These are phyloP conservation scores for Vireo griseus DNA, from an alignment of 2,797 vertebrate genomes.

Conservation along the genomic window DNA sequence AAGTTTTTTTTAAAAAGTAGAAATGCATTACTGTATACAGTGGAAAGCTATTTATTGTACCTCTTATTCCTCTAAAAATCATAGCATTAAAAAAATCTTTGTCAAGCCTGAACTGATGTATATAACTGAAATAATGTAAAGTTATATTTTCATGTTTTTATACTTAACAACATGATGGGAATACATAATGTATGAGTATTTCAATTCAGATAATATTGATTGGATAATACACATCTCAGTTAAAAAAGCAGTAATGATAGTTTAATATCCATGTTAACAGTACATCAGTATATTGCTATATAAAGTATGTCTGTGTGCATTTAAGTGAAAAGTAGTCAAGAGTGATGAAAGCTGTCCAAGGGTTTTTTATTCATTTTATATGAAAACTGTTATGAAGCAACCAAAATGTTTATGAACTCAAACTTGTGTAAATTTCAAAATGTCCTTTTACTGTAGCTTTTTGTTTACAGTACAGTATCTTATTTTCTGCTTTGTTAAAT, in stretches of 20 bases:
- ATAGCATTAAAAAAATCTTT: slow-evolving; percentile 66
- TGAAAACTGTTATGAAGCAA: slow-evolving; percentile 77
- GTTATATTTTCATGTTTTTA: slow-evolving; percentile 86
- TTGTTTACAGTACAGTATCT: slow-evolving; percentile 76
- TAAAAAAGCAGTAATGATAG: slow-evolving; percentile 73
- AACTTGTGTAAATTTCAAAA: slow-evolving; percentile 80
- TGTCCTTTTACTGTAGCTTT: slow-evolving; percentile 79
- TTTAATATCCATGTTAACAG: slow-evolving; percentile 78
- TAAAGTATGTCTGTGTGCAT: slow-evolving; percentile 78
- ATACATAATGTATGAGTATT: slow-evolving; percentile 76
- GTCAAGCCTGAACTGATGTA: slow-evolving; percentile 80
- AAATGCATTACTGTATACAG: slow-evolving; percentile 57
- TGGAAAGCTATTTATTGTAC: slow-evolving; percentile 73
- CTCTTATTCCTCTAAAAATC: slow-evolving; percentile 75
- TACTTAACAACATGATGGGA: slow-evolving; percentile 75
- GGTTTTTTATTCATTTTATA: slow-evolving; percentile 82
- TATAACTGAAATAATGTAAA: slow-evolving; percentile 84
- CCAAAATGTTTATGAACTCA: slow-evolving; percentile 79
- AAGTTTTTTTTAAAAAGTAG: slow-evolving; percentile 54
- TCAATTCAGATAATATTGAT: slow-evolving; percentile 73
- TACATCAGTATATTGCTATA: slow-evolving; percentile 78
- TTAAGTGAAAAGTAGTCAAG: slow-evolving; percentile 78
- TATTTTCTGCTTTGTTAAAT: slow-evolving; percentile 78
- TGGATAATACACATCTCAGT: slow-evolving; percentile 74
- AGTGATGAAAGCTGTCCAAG: slow-evolving; percentile 78